Evolutionary conservation across 2,797 vertebrate genomes (phyloP).

Genomic region (Pseudomugil gertrudae): DNA sequence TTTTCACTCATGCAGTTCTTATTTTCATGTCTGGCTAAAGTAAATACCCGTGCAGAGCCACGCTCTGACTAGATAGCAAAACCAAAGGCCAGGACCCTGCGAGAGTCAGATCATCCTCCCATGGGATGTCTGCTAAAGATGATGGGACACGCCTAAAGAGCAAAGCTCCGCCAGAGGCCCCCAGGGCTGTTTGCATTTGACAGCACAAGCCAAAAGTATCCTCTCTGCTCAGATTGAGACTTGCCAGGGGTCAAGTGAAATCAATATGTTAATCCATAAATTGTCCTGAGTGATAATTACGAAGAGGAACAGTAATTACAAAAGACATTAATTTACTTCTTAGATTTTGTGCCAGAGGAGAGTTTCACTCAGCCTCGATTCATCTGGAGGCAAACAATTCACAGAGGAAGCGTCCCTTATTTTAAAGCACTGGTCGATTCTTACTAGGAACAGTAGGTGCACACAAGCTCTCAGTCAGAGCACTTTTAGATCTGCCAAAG

Average conservation of each 20-base stretch:
- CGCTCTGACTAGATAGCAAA: conserved; percentile 50
- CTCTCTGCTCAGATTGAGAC: conserved; percentile 72
- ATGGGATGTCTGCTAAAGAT: conserved; percentile 69
- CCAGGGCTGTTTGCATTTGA: conserved; percentile 64
- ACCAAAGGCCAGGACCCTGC: conserved; percentile 60
- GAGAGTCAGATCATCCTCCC: conserved; percentile 58
- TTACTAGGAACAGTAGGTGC: conserved; percentile 62
- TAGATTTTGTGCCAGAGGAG: conserved; percentile 77
- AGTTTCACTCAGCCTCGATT: conserved; percentile 62
- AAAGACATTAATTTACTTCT: conserved; percentile 82
- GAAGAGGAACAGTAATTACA: conserved; percentile 82
- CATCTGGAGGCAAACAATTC: conserved; percentile 72
- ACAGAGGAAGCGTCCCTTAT: conserved; percentile 66
- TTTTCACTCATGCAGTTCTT: conserved; percentile 29
- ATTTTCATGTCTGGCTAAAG: conserved; percentile 52
- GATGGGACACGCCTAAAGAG: conserved; percentile 69
- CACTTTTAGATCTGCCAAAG: conserved; percentile 59
- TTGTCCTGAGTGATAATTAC: conserved; percentile 81
- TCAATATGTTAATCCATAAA: conserved; percentile 85
- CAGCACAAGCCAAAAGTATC: conserved; percentile 70
- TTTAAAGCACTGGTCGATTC: conserved; percentile 54
- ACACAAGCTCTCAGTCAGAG: conserved; percentile 62
- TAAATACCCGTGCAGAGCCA: conserved; percentile 60
- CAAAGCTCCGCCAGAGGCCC: conserved; percentile 51
- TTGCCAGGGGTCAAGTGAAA: conserved; percentile 80